Base-by-base conservation (phyloP, 2,113 vertebrate species). In the rabbit (Oryctolagus cuniculus) region DNA sequence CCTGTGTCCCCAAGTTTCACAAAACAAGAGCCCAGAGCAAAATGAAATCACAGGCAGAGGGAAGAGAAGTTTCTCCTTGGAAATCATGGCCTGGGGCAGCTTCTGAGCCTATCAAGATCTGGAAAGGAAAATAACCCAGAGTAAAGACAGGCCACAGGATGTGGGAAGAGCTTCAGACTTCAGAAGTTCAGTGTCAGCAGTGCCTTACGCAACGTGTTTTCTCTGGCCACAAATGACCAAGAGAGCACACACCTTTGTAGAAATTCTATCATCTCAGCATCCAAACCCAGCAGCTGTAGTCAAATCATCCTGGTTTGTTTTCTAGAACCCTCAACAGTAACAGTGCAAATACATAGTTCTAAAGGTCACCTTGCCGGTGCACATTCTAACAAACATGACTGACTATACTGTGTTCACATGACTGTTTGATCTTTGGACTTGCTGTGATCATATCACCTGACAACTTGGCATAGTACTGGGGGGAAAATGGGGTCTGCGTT, bases 101-200 rank as follows among this genome's bases (percentile, higher is more conserved):
- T 82, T 85, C 88, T 90, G 93, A 95, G 74, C 29, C 55, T 83
- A 58, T 90, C 91, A 93, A 95, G 92, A 86, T 79, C 66, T 77
- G 66, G 78, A 82, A 90, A 92, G 38, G 34, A 29, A 92, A 88
- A 90, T 55, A 53, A 77, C 49, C 29, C 70, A 29, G 10, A 38
- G 61, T 44, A 29, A 69, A 73, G n/a, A 80, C 13, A 11, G 80
- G 74, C 31, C 16, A 36, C 25, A 93, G 79, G 74, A 88, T 75
- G 31, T 74, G 77, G 72, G 58, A 53, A 93, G 34, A 24, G 38
- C 64, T 82, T 89, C 90, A 55, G 44, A 6, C 69, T 38, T 15
- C 10, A 1, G n/a, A 90, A 91, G 82, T n/a, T 84, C 78, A 49
- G 0, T 3, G 16, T 63, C 38, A 67, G n/a, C 10, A 34, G 64